Evolutionary conservation across 2,113 vertebrate genomes (phyloP).

Genomic region (human (Homo sapiens)): GRCh38 chr5:40309001-40309500

Average conservation of each 20-base stretch:
- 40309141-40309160: neutral
- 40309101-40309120: neutral
- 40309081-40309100: neutral
- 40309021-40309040: neutral
- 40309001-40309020: neutral
- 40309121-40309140: neutral
- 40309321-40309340: neutral
- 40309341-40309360: neutral
- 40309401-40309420: neutral
- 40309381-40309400: neutral
- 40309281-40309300: neutral
- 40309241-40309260: neutral
- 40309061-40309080: neutral
- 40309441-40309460: neutral
- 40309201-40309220: neutral
- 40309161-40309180: neutral
- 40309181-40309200: neutral
- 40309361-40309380: neutral
- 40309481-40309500: neutral
- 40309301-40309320: neutral
- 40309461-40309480: neutral
- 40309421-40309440: neutral
- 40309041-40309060: neutral
- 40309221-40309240: neutral
- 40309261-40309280: neutral